These are phyloP conservation scores for Eurytoma californica DNA, from an alignment of 2,888 invertebrate species.

Conservation along the genomic window DNA sequence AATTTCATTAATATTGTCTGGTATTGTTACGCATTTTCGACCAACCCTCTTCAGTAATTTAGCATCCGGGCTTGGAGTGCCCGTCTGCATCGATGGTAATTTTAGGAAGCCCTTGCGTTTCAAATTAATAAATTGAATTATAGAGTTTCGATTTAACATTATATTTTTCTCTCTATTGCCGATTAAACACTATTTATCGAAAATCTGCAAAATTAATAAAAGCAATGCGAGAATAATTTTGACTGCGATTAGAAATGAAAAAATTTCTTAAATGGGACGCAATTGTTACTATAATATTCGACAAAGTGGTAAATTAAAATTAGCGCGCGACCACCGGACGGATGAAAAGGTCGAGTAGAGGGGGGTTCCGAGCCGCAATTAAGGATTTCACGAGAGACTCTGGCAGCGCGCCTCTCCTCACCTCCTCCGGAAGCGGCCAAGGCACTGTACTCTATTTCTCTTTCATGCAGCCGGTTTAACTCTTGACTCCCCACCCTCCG, in stretches of 20 bases:
- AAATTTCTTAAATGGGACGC: too few relatives aligned
- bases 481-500: background rate
- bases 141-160: too few relatives aligned
- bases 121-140: too few relatives aligned
- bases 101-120: too few relatives aligned
- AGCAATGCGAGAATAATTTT: too few relatives aligned
- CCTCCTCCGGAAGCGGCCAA: background rate
- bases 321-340: background rate
- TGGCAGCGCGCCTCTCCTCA: background rate
- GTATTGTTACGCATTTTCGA: background rate
- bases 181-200: too few relatives aligned
- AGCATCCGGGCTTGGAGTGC: too few relatives aligned
- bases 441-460: conserved; percentile 17
- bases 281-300: conserved; percentile 18
- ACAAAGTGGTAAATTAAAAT: background rate
- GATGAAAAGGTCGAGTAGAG: background rate
- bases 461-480: conserved; percentile 18
- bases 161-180: too few relatives aligned
- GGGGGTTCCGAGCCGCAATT: conserved; percentile 10
- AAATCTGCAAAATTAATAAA: too few relatives aligned
- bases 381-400: conserved; percentile 23
- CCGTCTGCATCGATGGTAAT: too few relatives aligned
- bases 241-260: too few relatives aligned
- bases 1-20: conserved; percentile 11
- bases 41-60: background rate